Conservation (phyloP, 2,113 vertebrate genomes). For the Sialia sialis region DNA sequence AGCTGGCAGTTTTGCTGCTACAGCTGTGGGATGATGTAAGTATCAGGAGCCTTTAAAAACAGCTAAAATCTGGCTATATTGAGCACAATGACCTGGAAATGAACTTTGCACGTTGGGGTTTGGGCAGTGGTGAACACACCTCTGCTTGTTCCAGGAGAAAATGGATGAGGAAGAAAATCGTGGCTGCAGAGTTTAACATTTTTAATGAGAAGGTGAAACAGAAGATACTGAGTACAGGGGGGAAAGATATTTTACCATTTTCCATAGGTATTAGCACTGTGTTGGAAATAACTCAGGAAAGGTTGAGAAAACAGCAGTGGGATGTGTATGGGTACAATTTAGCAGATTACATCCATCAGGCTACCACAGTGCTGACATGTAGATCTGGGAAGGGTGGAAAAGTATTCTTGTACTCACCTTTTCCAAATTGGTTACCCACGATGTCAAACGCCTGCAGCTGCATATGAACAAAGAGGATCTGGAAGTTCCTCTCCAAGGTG, state of each 20-base stretch:
- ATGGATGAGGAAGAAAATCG: neutral
- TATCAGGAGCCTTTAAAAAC: neutral
- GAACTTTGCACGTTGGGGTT: neutral
- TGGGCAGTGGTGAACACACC: neutral
- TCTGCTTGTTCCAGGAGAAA: neutral
- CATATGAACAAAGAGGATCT: conserved; percentile 71
- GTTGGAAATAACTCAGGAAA: neutral
- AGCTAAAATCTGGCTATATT: neutral
- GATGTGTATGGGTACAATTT: neutral
- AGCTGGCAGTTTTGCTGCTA: neutral
- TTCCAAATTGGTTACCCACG: conserved; percentile 67
- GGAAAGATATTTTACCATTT: neutral
- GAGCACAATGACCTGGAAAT: neutral
- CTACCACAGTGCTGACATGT: neutral
- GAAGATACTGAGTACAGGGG: neutral
- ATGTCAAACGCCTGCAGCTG: conserved; percentile 86
- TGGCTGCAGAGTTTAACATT: neutral
- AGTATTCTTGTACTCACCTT: conserved; percentile 68
- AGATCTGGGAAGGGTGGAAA: neutral
- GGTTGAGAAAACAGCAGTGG: neutral
- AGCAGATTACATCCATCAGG: neutral
- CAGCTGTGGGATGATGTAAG: neutral
- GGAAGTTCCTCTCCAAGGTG: conserved; percentile 63
- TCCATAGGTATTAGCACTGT: neutral
- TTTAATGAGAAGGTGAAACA: neutral